Evolutionary conservation across 1,140 invertebrate species (phyloP), one percentile per base, ranked within the genome.

Genomic region (Drosophila pseudoananassae): DNA sequence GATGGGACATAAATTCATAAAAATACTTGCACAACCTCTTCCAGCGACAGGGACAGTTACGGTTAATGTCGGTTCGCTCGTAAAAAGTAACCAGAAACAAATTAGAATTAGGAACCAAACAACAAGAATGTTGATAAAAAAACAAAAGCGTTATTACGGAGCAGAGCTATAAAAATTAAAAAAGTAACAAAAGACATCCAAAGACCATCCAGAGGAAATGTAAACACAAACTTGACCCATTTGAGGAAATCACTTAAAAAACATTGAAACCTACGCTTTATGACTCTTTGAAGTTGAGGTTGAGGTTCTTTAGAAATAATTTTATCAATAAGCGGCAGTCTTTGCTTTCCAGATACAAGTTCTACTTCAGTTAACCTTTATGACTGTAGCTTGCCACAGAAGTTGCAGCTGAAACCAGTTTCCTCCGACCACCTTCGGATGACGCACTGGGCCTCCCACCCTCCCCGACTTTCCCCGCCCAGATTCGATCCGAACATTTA

Each of bases 141-240:
- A 73, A 46, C n/a, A 23, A 68, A 45, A 49, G 38, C 40, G 29
- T 68, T 83, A 54, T 78, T 65, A 65, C 73, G 52, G 54, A 47
- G 36, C 55, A 61, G 45, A 52, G 53, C 49, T 57, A 78, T 85
- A 73, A 80, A 63, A 59, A 63, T 46, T 65, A n/a, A n/a, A n/a
- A n/a, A n/a, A 59, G 52, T 36, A 54, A 61, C 50, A 47, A 47
- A 23, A 55, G 61, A 54, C 59, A 27, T 27, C 25, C 5, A 7
- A 6, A 27, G 25, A 27, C 6, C 25, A 27, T 27, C 25, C 4
- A 27, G 25, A 70, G 51, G 40, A 73, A 77, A 82, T 85, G 64
- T 74, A 77, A 81, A 81, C 77, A 84, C 51, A 78, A 87, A 71
- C 78, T 85, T 85, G 82, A 87, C 82, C 82, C 61, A 85, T 87